Evolutionary conservation across 2,113 vertebrate species (phyloP), one percentile per base, ranked within the genome.

Genomic region (Megaceryle maxima): DNA sequence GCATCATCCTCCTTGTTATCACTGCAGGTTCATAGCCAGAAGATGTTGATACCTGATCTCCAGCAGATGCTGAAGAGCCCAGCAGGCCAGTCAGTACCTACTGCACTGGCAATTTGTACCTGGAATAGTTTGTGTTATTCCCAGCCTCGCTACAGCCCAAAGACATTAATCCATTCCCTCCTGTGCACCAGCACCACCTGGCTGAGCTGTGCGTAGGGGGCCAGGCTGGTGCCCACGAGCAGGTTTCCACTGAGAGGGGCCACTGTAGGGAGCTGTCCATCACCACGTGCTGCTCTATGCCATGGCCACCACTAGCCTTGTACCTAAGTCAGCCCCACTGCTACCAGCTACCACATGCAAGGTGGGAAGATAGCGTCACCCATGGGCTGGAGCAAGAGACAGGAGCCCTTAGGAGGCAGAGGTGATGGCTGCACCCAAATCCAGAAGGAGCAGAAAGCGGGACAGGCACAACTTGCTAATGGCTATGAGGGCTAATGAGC

Each of bases 111-210:
- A 79, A 50, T 0, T 13, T 56, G 57, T 4, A 6, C 70, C 35
- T 57, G 55, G n/a, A 62, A 46, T 31, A 50, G 81, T 57, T 37
- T 35, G 13, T 33, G 19, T n/a, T 39, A 11, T 77, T 43, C 51
- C 10, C 33, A 31, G 35, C 41, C n/a, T 53, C 0, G 0, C 31
- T n/a, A 15, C 50, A 67, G 44, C 62, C 56, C 20, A 41, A 46
- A 64, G 69, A 55, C 67, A 21, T 0, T 33, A 63, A 59, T 10
- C 25, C 6, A 24, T 46, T 35, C 55, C 13, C 41, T 68, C 26
- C 53, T 35, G 39, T 51, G 53, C 1, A 0, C 33, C 9, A 46
- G 46, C 46, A 46, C 0, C 0, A 29, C 17, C 19, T 1, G 0
- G 22, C 11, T 0, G 0, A 63, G 51, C 13, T 3, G 22, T 1